Evolutionary conservation across 53 echinoderm and acorn worm species (phyloP), one percentile per base, ranked within the genome.

Genomic region (Actinopyga echinites): DNA sequence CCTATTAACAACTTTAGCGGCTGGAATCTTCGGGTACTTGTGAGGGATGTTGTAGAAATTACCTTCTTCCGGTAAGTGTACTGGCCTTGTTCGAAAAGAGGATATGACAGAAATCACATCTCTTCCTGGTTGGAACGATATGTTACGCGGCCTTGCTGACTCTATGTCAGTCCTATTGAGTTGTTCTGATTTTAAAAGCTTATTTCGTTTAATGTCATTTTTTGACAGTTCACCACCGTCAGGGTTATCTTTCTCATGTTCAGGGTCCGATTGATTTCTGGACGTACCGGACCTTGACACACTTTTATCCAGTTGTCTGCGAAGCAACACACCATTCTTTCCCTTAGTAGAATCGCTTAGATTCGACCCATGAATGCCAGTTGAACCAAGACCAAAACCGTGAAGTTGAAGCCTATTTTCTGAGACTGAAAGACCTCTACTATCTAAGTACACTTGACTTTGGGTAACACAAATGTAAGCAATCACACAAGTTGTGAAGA

Each of bases 11-110:
- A 77, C 77, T 2, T 53, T 30, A 24, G 55, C 77, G 28, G 77
- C 55, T 2, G 77, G 17, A 56, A 77, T 31, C 30, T 56, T 53
- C 31, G 77, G 77, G 21, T 77, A 56, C 31, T 49, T 77, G 49
- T 77, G 77, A 6, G 77, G 77, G 77, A 77, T 77, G 56, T 77
- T 77, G 21, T 77, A 77, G 31, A 77, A 77, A 77, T 77, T 77
- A 56, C 77, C 77, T 32, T 77, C 77, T 77, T 77, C 77, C 77
- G 77, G 77, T 25, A 77, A 28, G 31, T 77, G 26, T 2, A 30
- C 77, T 55, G 77, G 77, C 77, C 56, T 53, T 77, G 53, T 33
- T 21, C 56, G 56, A 4, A 24, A 15, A 12, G 77, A 28, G 77
- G 77, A 77, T 53, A 77, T 77, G 77, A 77, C 77, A 77, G 54